A percentile compares a stretch with the other conserved stretches of the same genome.
phyloP scores from a whole-genome alignment of 2,888 invertebrate genomes.

The Platerodrilus igneus region DNA sequence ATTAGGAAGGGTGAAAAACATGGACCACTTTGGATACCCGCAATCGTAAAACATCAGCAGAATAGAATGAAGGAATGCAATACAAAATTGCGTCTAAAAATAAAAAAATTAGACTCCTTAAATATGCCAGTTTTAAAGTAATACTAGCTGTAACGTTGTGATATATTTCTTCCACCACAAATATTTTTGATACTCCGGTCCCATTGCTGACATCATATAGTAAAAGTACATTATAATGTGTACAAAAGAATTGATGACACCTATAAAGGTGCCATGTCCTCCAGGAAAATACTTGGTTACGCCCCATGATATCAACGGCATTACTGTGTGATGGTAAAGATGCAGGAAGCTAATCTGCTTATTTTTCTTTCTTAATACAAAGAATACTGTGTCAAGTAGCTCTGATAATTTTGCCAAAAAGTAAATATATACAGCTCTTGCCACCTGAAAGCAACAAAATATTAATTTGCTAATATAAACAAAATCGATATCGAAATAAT shows the following conservation, averaged over 20 bases:
- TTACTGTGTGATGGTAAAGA: slow-evolving; percentile 90
- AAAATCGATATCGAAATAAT: no score
- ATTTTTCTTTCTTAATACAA: slow-evolving; percentile 87
- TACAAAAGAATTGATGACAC: slow-evolving; percentile 68
- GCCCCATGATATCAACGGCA: slow-evolving; percentile 93
- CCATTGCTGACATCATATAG: slow-evolving; percentile 71
- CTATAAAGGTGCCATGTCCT: slow-evolving; percentile 66
- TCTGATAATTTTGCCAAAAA: slow-evolving; percentile 87
- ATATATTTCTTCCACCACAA: slow-evolving; percentile 84
- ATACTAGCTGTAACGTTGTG: slow-evolving; percentile 72
- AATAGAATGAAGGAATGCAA: slow-evolving; percentile 79
- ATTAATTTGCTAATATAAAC: no score
- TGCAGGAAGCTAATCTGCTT: slow-evolving; percentile 87
- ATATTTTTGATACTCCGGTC: slow-evolving; percentile 63
- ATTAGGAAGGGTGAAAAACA: slow-evolving; percentile 81
- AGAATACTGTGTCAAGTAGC: slow-evolving; percentile 87
- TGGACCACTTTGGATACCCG: slow-evolving; percentile 80
- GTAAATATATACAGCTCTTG: slow-evolving; percentile 75
- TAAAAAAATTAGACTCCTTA: slow-evolving; percentile 4
- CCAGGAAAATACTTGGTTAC: slow-evolving; percentile 79
- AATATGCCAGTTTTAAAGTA: not conserved
- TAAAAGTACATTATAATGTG: slow-evolving; percentile 81
- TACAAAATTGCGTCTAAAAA: slow-evolving; percentile 83
- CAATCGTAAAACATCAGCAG: slow-evolving; percentile 83
- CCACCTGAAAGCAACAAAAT: slow-evolving; percentile 49